Conservation (phyloP, 2,113 vertebrate species). For the Grantiella picta region DNA sequence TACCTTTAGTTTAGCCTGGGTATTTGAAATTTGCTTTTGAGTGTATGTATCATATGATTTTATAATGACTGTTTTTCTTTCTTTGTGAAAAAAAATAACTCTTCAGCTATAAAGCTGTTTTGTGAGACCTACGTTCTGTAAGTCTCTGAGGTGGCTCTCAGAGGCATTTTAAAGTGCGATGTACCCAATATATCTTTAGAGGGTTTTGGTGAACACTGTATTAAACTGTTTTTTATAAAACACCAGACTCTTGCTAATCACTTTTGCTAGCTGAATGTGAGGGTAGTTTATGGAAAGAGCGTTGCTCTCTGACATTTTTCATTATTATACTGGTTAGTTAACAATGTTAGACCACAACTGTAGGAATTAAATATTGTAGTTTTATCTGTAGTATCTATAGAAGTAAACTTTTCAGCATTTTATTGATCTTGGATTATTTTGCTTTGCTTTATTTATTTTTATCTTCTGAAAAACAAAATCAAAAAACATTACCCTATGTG, state of each 20-base stretch:
- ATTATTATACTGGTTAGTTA: neutral
- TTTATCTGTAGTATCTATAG: neutral
- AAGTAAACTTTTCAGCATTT: neutral
- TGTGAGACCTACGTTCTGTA: neutral
- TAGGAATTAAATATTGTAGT: neutral
- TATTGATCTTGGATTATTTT: neutral
- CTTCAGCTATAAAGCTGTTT: neutral
- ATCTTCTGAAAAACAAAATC: neutral
- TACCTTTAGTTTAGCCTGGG: neutral
- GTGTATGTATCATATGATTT: neutral
- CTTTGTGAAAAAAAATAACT: neutral
- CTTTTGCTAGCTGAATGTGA: neutral
- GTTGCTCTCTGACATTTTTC: neutral
- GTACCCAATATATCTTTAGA: neutral
- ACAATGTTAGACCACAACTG: neutral
- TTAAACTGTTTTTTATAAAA: neutral
- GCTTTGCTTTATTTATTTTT: neutral
- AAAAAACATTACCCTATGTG: neutral
- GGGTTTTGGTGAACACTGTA: neutral
- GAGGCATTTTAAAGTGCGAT: neutral
- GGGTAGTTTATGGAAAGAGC: neutral
- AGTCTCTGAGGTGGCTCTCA: neutral
- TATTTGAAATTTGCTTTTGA: neutral
- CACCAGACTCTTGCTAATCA: neutral
- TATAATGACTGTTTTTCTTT: neutral